These are phyloP conservation scores for Epicauta chinensis DNA, from an alignment of 1,140 invertebrate genomes.

Conservation along the genomic window DNA sequence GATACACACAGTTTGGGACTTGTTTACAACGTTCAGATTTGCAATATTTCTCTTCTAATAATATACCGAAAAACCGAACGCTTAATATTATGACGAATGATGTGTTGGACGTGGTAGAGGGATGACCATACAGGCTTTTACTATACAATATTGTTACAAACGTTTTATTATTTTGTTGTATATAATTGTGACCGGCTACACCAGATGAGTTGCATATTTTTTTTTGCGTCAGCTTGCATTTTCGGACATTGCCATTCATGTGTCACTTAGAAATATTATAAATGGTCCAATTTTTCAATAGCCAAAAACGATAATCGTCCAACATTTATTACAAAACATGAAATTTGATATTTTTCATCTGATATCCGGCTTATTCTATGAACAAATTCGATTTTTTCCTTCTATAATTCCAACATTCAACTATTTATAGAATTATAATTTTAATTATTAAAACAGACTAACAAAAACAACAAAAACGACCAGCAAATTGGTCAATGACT, in stretches of 20 bases:
- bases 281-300: slow-evolving; percentile 25
- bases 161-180: too few relatives aligned
- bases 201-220: slow-evolving; percentile 33
- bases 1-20: too few relatives aligned
- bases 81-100: too few relatives aligned
- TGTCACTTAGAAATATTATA: slow-evolving; percentile 36
- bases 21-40: too few relatives aligned
- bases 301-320: slow-evolving; percentile 11
- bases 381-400: too few relatives aligned
- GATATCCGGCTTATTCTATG: not conserved
- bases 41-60: too few relatives aligned
- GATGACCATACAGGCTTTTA: too few relatives aligned
- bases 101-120: too few relatives aligned
- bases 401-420: not conserved
- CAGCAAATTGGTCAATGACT: slow-evolving; percentile 14
- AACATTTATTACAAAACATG: not conserved
- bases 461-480: too few relatives aligned
- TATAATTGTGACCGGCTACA: too few relatives aligned
- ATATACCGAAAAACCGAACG: too few relatives aligned
- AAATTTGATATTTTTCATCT: slow-evolving; percentile 16
- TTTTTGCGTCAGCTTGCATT: slow-evolving; percentile 26
- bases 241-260: slow-evolving; percentile 29
- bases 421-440: slow-evolving; percentile 2
- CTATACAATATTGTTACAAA: too few relatives aligned
- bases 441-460: slow-evolving; percentile 6